phyloP scores from a whole-genome alignment of 1,140 invertebrate species.

The Teleopsis dalmanni region DNA sequence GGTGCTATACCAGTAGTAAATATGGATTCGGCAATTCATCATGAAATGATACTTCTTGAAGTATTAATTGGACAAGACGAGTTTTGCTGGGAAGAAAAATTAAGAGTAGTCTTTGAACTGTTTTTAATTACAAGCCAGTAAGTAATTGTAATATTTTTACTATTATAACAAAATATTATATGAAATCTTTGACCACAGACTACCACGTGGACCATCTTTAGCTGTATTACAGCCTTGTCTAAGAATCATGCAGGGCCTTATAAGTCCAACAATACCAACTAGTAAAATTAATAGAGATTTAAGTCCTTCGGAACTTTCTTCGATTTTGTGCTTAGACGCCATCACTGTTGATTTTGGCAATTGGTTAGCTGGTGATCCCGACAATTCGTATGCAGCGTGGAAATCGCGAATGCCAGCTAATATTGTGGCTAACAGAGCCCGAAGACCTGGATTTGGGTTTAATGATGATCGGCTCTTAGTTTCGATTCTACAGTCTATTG shows the following conservation, averaged over 20 bases:
- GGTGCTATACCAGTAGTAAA: conserved; percentile 55
- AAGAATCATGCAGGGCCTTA: conserved; percentile 71
- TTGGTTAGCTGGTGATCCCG: conserved; percentile 68
- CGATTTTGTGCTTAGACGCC: conserved; percentile 54
- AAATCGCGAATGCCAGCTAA: conserved; percentile 35
- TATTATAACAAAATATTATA: neutral
- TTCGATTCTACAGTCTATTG: conserved; percentile 7
- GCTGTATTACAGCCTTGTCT: conserved; percentile 60
- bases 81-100: conserved; percentile 88
- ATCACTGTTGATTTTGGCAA: conserved; percentile 65
- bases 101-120: conserved; percentile 80
- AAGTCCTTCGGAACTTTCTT: conserved; percentile 29
- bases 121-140: conserved; percentile 67
- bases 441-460: conserved; percentile 1
- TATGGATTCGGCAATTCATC: conserved; percentile 67
- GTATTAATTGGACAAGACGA: conserved; percentile 86
- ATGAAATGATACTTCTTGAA: conserved; percentile 83
- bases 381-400: conserved; percentile 68
- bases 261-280: conserved; percentile 59
- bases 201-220: conserved; percentile 33
- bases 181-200: conserved; percentile 32
- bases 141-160: conserved; percentile 31
- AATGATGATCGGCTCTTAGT: conserved; percentile 6
- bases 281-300: conserved; percentile 51
- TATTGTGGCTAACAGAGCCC: conserved; percentile 3